Evolutionary conservation across 2,888 invertebrate species (phyloP).

Genomic region (Amiota communis): DNA sequence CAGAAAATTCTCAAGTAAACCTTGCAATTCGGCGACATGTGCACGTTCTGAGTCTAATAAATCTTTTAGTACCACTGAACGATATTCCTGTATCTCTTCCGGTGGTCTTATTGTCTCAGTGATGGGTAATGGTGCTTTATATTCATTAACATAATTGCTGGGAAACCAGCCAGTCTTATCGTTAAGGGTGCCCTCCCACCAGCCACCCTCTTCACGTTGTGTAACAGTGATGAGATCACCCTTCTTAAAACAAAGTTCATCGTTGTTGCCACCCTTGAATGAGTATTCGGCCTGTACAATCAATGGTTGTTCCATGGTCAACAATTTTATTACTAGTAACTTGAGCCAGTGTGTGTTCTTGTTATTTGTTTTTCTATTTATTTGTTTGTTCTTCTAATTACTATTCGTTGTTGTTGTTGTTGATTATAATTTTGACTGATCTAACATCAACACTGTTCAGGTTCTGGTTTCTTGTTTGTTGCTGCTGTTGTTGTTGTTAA

Average conservation of each 20-base stretch:
- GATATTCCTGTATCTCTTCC: slow-evolving; percentile 84
- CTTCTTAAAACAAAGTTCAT: slow-evolving; percentile 96
- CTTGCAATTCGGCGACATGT: slow-evolving; percentile 91
- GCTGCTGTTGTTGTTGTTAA: slow-evolving; percentile 12
- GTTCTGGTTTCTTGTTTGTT: slow-evolving; percentile 34
- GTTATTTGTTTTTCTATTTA: no score
- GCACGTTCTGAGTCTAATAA: slow-evolving; percentile 93
- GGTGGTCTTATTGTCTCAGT: slow-evolving; percentile 80
- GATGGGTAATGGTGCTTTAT: slow-evolving; percentile 76
- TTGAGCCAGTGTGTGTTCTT: slow-evolving; percentile 5
- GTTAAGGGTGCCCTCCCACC: slow-evolving; percentile 99
- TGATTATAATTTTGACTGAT: slow-evolving; percentile 45
- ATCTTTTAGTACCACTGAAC: slow-evolving; percentile 90
- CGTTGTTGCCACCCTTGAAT: slow-evolving; percentile 97
- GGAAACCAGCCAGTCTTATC: slow-evolving; percentile 99
- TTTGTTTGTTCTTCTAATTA: neutral
- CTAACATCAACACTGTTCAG: slow-evolving; percentile 27
- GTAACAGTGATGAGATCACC: slow-evolving; percentile 97
- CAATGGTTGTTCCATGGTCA: slow-evolving; percentile 70
- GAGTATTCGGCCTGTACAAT: slow-evolving; percentile 93
- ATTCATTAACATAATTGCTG: slow-evolving; percentile 95
- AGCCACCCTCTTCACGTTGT: slow-evolving; percentile 95
- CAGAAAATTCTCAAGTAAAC: slow-evolving; percentile 87
- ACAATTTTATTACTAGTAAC: neutral
- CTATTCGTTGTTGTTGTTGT: slow-evolving; percentile 30